A percentile compares a stretch with the other conserved stretches of the same genome.
phyloP scores from a whole-genome alignment of 1,140 invertebrate species.

The Neodiprion virginianus region DNA sequence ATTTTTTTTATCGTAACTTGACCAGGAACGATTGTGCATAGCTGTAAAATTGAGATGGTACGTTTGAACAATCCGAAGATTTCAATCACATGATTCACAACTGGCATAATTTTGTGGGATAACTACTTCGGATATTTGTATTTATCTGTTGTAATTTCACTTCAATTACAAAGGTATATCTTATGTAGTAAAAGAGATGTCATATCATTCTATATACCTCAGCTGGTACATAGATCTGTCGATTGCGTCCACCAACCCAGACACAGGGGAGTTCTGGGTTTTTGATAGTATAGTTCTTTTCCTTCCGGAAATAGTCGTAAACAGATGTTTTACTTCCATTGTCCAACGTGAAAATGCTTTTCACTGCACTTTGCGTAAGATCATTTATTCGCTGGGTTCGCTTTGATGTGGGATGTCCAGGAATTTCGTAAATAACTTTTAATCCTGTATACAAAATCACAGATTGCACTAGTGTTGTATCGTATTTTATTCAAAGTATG shows the following conservation, averaged over 20 bases:
- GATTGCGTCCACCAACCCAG: slow-evolving; percentile 64
- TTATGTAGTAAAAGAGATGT: no score
- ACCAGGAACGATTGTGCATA: slow-evolving; percentile 67
- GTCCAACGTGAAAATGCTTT: slow-evolving; percentile 52
- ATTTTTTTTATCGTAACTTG: slow-evolving; percentile 67
- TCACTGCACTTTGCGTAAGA: slow-evolving; percentile 47
- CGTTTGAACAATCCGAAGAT: not conserved
- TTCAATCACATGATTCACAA: slow-evolving; percentile 24
- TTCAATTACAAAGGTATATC: no score
- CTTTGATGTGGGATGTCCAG: slow-evolving; percentile 47
- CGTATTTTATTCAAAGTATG: not conserved
- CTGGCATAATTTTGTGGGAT: slow-evolving; percentile 11
- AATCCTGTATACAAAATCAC: slow-evolving; percentile 46
- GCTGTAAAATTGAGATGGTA: slow-evolving; percentile 35
- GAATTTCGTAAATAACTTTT: slow-evolving; percentile 62
- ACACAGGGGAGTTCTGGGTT: slow-evolving; percentile 68
- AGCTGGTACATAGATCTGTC: slow-evolving; percentile 45
- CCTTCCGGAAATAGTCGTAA: slow-evolving; percentile 59
- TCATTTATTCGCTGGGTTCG: slow-evolving; percentile 63
- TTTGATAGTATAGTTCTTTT: slow-evolving; percentile 59
- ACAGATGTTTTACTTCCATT: slow-evolving; percentile 55
- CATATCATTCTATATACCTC: slow-evolving; percentile 38
- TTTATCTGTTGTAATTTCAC: slow-evolving; percentile 2
- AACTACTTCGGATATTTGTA: not conserved
- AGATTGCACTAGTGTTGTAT: not conserved